Evolutionary conservation across 2,113 vertebrate species (phyloP), one percentile per base, ranked within the genome.

Genomic region (Elephas maximus): DNA sequence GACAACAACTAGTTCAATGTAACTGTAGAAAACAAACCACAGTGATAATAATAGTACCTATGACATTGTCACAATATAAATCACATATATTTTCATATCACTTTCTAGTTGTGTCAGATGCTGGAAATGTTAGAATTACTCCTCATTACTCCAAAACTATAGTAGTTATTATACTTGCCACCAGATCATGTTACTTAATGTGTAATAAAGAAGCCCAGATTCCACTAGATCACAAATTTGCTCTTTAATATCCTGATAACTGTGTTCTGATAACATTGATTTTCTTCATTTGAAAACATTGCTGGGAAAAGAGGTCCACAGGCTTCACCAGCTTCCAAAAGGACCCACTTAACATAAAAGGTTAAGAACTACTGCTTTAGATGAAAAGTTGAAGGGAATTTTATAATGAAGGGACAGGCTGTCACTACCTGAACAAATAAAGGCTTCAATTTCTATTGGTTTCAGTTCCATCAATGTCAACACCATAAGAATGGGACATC

Each of bases 91-190:
- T 85, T 90, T 33, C 1, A 2, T 74, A 45, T 76, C 45, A 83
- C n/a, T 71, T 83, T n/a, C 44, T 48, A 67, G 14, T 44, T 76
- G 6, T 37, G 92, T 21, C 5, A 88, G 26, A 74, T 74, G 84
- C n/a, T 57, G 92, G 53, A 92, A 92, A 82, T 63, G 71, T 14
- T 20, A 95, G 0, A 92, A 69, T 62, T 45, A 48, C n/a, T 80
- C 74, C 73, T 73, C 41, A 85, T 63, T 69, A 79, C 77, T 51
- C 84, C 5, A 86, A 88, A 92, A 92, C 67, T 65, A 78, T 4
- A 44, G 45, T 45, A 63, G 41, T 69, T 28, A 63, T 82, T 77
- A 85, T 18, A 89, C 12, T 45, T 84, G 18, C 17, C 62, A 62
- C 12, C 2, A 53, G 21, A 86, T 94, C 24, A 74, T 89, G 30